Conservation (phyloP, 1,140 invertebrate genomes). For the Tachypleus tridentatus region DNA sequence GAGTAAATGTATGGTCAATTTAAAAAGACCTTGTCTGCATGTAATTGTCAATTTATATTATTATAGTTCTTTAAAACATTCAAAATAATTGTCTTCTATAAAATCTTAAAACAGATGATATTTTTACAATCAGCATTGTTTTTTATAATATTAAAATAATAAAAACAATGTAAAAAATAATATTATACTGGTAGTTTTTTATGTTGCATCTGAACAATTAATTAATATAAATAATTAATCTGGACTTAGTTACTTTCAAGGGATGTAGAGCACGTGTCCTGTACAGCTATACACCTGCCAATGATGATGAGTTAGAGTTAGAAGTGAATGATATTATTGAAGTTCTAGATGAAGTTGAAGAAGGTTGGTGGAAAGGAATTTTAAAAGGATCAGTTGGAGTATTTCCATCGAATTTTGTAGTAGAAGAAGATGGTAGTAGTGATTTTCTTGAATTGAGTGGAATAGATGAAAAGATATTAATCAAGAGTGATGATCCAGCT, state of each 20-base stretch:
- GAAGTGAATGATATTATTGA: slow-evolving; percentile 74
- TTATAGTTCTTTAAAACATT: too few relatives aligned
- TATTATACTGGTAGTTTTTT: too few relatives aligned
- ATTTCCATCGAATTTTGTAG: slow-evolving; percentile 90
- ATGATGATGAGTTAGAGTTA: slow-evolving; percentile 79
- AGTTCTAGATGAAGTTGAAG: slow-evolving; percentile 75
- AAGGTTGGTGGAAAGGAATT: slow-evolving; percentile 48
- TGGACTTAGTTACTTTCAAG: slow-evolving; percentile 2
- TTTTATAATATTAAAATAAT: too few relatives aligned
- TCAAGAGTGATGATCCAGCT: not conserved
- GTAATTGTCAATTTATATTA: too few relatives aligned
- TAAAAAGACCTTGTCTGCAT: too few relatives aligned
- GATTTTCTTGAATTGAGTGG: not conserved
- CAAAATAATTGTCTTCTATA: too few relatives aligned
- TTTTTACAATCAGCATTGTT: too few relatives aligned
- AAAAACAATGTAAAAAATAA: too few relatives aligned
- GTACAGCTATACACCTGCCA: slow-evolving; percentile 80
- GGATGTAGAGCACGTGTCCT: slow-evolving; percentile 63
- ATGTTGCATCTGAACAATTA: too few relatives aligned
- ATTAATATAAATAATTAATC: too few relatives aligned
- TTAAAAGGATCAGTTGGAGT: slow-evolving; percentile 61
- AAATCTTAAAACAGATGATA: too few relatives aligned
- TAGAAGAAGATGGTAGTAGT: slow-evolving; percentile 5
- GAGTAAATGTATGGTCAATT: too few relatives aligned
- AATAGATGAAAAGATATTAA: not conserved